Evolutionary conservation across 2,797 vertebrate species (phyloP), one percentile per base, ranked within the genome.

Genomic region (Mormyrops boulengeri): DNA sequence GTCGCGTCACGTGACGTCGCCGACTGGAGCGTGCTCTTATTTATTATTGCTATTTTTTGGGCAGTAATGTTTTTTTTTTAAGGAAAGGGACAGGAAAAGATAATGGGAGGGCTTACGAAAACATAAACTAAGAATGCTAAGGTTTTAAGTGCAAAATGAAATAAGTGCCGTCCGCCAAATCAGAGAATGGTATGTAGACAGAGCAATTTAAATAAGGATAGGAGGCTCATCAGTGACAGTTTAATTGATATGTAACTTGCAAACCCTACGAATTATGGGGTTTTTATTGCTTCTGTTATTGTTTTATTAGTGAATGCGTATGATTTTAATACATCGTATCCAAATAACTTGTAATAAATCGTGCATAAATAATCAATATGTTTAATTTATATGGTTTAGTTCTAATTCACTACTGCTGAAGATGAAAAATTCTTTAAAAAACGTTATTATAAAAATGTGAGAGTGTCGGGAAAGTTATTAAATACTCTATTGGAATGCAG

Each of bases 1-100:
- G 89, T 86, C 9, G 60, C 60, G 89, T 89, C 89, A 89, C 89
- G 89, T 89, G 89, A 86, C 84, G 82, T 14, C 55, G 57, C 60
- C 85, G 52, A 62, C 49, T 85, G 85, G 69, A 47, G 49, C 17
- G 87, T 53, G 60, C 44, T 49, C 85, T 60, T 62, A 34, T 52
- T 60, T 49, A 17, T 14, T 34, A 69, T 73, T 34, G 5, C 38
- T 38, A 14, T 73, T 73, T 47, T 69, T 50, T 66, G 49, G 85
- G 22, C 57, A 77, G 19, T 85, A 62, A 77, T 44, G 22, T 3
- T 66, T 62, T 87, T 86, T 60, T 86, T 87, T 87, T 34, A 60
- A 49, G 47, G 44, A 85, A 52, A 86, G 80, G 85, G 19, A 89
- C 30, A 73, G 49, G 85, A 55, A 77, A 77, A 73, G 34, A 44